phyloP scores from a whole-genome alignment of 1,140 invertebrate species.

The Centruroides vittatus region DNA sequence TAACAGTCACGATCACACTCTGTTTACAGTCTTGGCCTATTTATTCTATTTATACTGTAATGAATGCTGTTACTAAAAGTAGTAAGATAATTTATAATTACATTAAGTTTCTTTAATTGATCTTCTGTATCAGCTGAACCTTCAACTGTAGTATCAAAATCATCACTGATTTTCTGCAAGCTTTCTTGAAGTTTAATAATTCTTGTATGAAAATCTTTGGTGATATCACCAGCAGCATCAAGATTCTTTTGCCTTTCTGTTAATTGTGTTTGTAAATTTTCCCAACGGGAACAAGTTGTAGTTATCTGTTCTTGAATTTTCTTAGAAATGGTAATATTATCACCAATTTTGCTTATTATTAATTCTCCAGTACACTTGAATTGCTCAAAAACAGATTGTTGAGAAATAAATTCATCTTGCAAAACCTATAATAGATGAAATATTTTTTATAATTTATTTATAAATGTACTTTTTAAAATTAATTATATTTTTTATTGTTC shows the following conservation, averaged over 20 bases:
- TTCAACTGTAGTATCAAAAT: conserved; percentile 63
- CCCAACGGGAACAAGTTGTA: conserved; percentile 46
- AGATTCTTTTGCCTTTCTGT: conserved; percentile 69
- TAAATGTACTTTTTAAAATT: too few relatives aligned
- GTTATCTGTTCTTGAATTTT: conserved; percentile 42
- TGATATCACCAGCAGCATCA: conserved; percentile 72
- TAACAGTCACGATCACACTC: too few relatives aligned
- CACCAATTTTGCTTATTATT: conserved; percentile 51
- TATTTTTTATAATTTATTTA: too few relatives aligned
- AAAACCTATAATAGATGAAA: conserved; percentile 44
- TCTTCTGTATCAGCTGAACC: conserved; percentile 61
- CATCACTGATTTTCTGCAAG: conserved; percentile 66
- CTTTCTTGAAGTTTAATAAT: conserved; percentile 60
- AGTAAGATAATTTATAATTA: not conserved
- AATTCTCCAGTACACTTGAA: conserved; percentile 62
- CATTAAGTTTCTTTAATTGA: conserved; percentile 51
- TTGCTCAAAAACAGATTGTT: conserved; percentile 73
- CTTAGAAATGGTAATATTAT: conserved; percentile 51
- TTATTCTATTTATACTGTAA: too few relatives aligned
- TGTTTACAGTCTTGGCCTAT: too few relatives aligned
- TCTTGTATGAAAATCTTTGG: conserved; percentile 75
- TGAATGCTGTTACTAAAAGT: too few relatives aligned
- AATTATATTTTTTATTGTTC: too few relatives aligned
- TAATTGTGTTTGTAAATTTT: conserved; percentile 56
- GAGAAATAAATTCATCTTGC: conserved; percentile 78